Conservation (phyloP, 2,113 vertebrate genomes). For the Acinonyx jubatus region DNA sequence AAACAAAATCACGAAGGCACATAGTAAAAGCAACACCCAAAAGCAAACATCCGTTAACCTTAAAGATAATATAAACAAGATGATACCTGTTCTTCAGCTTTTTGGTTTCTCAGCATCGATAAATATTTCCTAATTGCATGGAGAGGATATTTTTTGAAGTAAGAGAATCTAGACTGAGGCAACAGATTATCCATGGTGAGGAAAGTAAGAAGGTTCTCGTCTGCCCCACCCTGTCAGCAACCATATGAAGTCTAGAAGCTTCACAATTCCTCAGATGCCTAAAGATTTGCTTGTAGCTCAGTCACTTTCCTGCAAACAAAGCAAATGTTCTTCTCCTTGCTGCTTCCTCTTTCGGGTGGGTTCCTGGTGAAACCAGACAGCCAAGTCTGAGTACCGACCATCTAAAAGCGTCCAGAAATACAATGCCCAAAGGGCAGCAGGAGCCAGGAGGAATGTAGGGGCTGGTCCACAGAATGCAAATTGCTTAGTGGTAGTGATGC, state of each 20-base stretch:
- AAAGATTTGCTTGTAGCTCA: conserved; percentile 40
- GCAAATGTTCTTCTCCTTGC: neutral
- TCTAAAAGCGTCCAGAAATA: conserved; percentile 74
- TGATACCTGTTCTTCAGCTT: conserved; percentile 80
- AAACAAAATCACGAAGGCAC: neutral
- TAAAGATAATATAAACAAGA: conserved; percentile 33
- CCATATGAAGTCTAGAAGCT: conserved; percentile 37
- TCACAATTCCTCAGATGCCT: neutral
- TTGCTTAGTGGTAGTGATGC: conserved; percentile 56
- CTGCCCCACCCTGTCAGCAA: conserved; percentile 56
- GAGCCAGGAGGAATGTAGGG: conserved; percentile 59
- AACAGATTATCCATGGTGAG: conserved; percentile 81
- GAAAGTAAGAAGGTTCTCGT: conserved; percentile 48
- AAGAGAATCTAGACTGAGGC: conserved; percentile 69
- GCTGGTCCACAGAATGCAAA: conserved; percentile 76
- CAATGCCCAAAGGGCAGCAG: conserved; percentile 51
- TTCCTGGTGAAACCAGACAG: conserved; percentile 69
- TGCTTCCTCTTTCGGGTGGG: conserved; percentile 62
- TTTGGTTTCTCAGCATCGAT: conserved; percentile 63
- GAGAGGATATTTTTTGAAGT: conserved; percentile 78
- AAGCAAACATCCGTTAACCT: conserved; percentile 4
- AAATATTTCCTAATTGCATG: conserved; percentile 74
- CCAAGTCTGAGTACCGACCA: neutral
- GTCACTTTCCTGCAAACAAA: conserved; percentile 53
- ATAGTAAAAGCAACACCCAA: neutral